Evolutionary conservation across 2,888 invertebrate genomes (phyloP), one percentile per base, ranked within the genome.

Genomic region (Drosophila mercatorum): DNA sequence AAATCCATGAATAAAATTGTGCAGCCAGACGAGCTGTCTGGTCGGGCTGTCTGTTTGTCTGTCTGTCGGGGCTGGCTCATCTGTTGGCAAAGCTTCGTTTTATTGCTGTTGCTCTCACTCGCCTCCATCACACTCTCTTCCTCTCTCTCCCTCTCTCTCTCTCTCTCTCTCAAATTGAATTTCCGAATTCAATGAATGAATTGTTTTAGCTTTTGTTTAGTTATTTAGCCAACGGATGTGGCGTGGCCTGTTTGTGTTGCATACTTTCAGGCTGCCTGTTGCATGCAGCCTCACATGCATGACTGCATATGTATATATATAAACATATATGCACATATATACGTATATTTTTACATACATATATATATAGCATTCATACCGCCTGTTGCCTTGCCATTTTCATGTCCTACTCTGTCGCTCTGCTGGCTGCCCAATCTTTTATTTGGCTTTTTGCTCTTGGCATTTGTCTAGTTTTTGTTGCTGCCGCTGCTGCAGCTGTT

Each of bases 131-230:
- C 44, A 51, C 59, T 26, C 53, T 38, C 58, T 8, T 28, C 1
- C 7, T 61, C 61, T 26, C 49, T 26, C 53, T 38, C 58, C 6
- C 34, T 3, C 58, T 34, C 44, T 36, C 63, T 43, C 53, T 57
- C 46, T 31, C 55, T 47, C 34, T 65, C 66, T 65, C 63, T 26
- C 78, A 90, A 91, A 91, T 91, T 91, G 88, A 91, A 91, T 91
- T 91, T 91, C 89, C 91, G 86, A 91, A 91, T 92, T 91, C 91
- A 90, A 90, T 92, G 92, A 91, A 89, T 89, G 89, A 78, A 91
- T 90, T 91, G 89, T 83, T 87, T 90, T 88, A 90, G 87, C 75
- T 88, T 88, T 88, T 89, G 84, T 87, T 87, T 86, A 89, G 88
- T 72, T 75, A 72, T 88, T 75, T 81, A 83, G 81, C 57, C 57